Evolutionary conservation across 2,797 vertebrate genomes (phyloP).

Genomic region (Sebastes aleutianus): DNA sequence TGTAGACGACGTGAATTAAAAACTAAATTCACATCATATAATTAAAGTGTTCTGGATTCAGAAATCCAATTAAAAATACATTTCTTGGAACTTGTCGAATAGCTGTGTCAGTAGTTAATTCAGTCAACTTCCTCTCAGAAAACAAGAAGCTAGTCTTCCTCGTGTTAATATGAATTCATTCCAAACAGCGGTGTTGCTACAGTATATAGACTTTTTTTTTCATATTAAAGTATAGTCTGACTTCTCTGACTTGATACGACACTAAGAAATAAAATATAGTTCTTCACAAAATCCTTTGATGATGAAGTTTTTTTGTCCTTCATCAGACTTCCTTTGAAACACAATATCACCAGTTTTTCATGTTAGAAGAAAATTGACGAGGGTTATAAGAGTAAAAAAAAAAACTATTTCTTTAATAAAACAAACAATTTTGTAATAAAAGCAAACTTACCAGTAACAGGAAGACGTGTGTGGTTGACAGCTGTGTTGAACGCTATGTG

Average conservation of each 20-base stretch:
- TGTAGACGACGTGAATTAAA: background rate
- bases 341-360: background rate
- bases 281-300: background rate
- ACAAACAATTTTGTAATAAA: background rate
- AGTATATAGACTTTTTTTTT: background rate
- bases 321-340: background rate
- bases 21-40: background rate
- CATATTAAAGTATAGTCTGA: background rate
- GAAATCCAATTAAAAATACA: background rate
- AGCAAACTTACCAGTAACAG: slow-evolving; percentile 27
- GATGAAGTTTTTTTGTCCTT: background rate
- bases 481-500: background rate
- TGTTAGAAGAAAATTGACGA: background rate
- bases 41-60: background rate
- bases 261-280: background rate
- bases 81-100: background rate
- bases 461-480: slow-evolving; percentile 6
- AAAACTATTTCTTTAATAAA: background rate
- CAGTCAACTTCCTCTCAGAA: slow-evolving; percentile 3
- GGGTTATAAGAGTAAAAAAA: background rate
- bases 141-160: slow-evolving; percentile 9
- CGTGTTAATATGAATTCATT: background rate
- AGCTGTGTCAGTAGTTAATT: background rate
- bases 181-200: background rate
- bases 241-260: background rate